Evolutionary conservation across 1,140 invertebrate genomes (phyloP).

Genomic region (Latrodectus geometricus): DNA sequence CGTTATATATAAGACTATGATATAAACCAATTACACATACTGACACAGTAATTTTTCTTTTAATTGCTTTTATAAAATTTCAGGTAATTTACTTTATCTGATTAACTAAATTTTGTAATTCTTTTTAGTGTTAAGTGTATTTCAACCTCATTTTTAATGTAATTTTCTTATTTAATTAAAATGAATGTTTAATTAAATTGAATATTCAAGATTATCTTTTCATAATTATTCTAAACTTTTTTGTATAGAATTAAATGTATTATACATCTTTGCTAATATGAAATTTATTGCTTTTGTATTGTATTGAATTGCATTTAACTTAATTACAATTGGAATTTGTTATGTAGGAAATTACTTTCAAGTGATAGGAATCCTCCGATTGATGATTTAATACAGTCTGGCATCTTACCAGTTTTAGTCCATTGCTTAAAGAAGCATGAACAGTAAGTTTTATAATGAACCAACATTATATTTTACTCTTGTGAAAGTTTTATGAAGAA

Average conservation of each 20-base stretch:
- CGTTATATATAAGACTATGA: too few relatives aligned
- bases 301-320: background rate
- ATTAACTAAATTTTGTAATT: too few relatives aligned
- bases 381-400: constrained; percentile 91
- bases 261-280: background rate
- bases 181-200: background rate
- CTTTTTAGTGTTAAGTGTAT: too few relatives aligned
- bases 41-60: too few relatives aligned
- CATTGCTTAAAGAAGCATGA: constrained; percentile 87
- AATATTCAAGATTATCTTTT: background rate
- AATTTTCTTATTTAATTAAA: background rate
- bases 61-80: too few relatives aligned
- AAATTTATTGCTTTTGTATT: background rate
- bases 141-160: background rate
- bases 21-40: too few relatives aligned
- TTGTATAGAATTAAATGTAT: background rate
- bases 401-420: constrained; percentile 94
- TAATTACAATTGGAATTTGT: background rate
- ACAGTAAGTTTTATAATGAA: constrained; percentile 71
- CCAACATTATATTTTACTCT: background rate
- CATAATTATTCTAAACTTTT: background rate
- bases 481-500: background rate
- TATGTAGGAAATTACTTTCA: constrained; percentile 87
- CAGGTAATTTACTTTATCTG: too few relatives aligned
- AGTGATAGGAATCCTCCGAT: constrained; percentile 99